Conservation (phyloP, 2,113 vertebrate species). For the Steatornis caripensis region DNA sequence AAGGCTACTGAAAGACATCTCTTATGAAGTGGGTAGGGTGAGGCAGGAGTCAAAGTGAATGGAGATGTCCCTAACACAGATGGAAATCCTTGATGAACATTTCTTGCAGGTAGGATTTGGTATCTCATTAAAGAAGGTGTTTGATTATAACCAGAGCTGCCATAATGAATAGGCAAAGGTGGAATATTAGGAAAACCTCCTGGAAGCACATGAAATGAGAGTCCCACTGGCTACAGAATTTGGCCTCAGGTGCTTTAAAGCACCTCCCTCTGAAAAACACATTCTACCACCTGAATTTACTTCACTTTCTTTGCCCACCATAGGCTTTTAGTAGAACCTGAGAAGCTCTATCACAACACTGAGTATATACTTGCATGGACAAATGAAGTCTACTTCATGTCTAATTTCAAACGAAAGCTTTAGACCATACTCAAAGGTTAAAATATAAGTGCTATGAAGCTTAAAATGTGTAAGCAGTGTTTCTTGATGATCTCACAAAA, state of each 20-base stretch:
- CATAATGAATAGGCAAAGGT: not conserved
- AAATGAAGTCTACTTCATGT: not conserved
- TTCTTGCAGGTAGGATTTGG: not conserved
- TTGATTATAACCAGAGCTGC: conserved; percentile 7
- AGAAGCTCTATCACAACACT: not conserved
- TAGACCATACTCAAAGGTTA: not conserved
- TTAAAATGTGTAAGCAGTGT: not conserved
- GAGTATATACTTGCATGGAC: not conserved
- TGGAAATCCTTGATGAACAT: not conserved
- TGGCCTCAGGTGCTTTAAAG: not conserved
- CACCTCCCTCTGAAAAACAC: not conserved
- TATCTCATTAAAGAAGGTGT: not conserved
- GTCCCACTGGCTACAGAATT: not conserved
- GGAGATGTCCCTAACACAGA: not conserved
- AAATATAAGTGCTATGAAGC: not conserved
- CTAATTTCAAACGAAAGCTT: not conserved
- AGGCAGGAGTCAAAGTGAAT: not conserved
- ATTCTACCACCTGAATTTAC: not conserved
- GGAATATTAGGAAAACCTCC: not conserved
- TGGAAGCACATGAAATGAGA: not conserved
- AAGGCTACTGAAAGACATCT: not conserved
- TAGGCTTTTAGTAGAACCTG: not conserved
- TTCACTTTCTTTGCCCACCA: not conserved
- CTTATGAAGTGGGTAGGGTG: not conserved
- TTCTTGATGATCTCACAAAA: not conserved